Evolutionary conservation across 2,113 vertebrate genomes (phyloP), one percentile per base, ranked within the genome.

Genomic region (Camelus bactrianus): DNA sequence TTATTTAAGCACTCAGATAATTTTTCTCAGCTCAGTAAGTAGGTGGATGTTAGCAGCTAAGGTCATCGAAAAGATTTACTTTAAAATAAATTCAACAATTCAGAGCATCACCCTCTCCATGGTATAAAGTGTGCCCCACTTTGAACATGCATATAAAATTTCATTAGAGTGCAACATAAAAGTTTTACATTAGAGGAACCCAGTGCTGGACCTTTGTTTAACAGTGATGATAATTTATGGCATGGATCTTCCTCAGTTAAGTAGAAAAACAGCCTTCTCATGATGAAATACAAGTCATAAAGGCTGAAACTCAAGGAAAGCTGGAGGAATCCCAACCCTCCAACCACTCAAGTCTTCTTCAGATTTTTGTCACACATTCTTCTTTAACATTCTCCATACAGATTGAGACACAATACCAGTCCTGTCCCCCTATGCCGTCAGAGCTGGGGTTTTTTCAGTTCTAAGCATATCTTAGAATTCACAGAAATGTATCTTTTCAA

Each of bases 261-360:
- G 94, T 95, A 97, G 72, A 98, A 98, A 98, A 98, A 97, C 50
- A 98, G 97, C 24, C 93, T 98, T 96, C 93, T 95, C 60, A 14
- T 56, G 92, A 98, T 95, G 97, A 98, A 98, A 97, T 84, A 80
- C 88, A 98, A 96, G 95, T 92, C 92, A 54, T 90, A 98, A 97
- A 97, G 97, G 58, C 86, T 94, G 80, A 67, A 98, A 97, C 89
- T 96, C 94, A 97, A 98, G 91, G 81, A 92, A 95, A 82, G 70
- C 96, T 92, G 82, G 69, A 97, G 83, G 93, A 98, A 98, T 96
- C 96, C 97, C 95, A 95, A 93, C 65, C 86, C 88, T 93, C 75
- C 1, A 0, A 95, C 90, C 88, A 72, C 26, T 96, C 94, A 95
- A 92, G 75, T 89, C 83, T 96, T 94, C 91, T 96, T 94, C 93